Base-by-base conservation (phyloP, 2,888 invertebrate genomes). In the Troides helena region DNA sequence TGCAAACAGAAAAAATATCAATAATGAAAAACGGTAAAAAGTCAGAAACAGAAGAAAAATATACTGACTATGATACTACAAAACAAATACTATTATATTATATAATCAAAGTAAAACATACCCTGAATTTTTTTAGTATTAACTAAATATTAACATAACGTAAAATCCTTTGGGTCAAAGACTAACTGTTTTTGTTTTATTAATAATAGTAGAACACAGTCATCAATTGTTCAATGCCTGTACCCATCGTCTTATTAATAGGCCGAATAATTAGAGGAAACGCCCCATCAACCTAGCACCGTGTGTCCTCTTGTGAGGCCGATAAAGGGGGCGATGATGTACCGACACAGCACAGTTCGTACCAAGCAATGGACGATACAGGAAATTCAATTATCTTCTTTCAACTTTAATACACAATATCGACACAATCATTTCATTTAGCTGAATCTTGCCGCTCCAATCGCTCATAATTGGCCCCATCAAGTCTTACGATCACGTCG, bases 311-410 rank as follows among this genome's bases (percentile, higher is more conserved):
- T 81, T 77, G 74, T 75, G 78, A 74, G 76, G 77, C 64, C 71
- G 81, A 85, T 85, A 85, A 86, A 89, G 88, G 89, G 90, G 88
- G 85, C 85, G 81, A 84, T 83, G 84, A 82, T 73, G 66, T 60
- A 63, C 68, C 77, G 78, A 72, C 80, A 75, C 80, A 77, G 75
- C 72, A 80, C 82, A 79, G 84, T 85, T 85, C 84, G 85, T 85
- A 86, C 85, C 86, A 89, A 87, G 89, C 86, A n/a, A n/a, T 78
- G 80, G 84, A 78, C 82, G 79, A 80, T 83, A 80, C 92, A 92
- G 92, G 92, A 92, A 88, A 89, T 92, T 92, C 92, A 92, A 92
- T 92, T 92, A 91, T 87, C 87, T 88, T 86, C 88, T 88, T 91
- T 88, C 86, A 86, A 86, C 88, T 87, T 86, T 86, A 89, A 88